Evolutionary conservation across 2,113 vertebrate genomes (phyloP).

Genomic region (Hippocampus abdominalis): DNA sequence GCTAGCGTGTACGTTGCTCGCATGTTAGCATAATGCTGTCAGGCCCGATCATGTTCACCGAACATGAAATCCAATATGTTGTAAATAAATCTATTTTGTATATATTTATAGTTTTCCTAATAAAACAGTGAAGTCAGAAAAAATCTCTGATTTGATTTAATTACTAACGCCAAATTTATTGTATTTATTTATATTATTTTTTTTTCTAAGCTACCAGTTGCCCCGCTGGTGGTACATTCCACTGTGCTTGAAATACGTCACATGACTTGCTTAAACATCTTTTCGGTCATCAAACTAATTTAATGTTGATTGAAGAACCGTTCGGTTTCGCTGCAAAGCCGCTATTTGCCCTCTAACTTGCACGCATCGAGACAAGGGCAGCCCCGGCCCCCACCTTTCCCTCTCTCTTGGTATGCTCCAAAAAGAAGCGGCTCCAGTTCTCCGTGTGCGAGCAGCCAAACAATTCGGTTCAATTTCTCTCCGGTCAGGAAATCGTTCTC

Average conservation of each 20-base stretch:
- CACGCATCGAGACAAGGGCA: neutral
- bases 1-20: too few relatives aligned
- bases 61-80: neutral
- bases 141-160: too few relatives aligned
- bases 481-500: neutral
- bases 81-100: too few relatives aligned
- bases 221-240: neutral
- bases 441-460: neutral
- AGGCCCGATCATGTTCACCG: too few relatives aligned
- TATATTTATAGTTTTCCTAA: too few relatives aligned
- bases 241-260: neutral
- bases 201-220: neutral
- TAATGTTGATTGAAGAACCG: neutral
- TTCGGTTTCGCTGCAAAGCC: neutral
- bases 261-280: neutral
- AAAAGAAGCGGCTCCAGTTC: neutral
- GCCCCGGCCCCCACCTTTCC: constrained; percentile 15
- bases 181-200: neutral
- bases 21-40: too few relatives aligned
- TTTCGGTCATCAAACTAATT: neutral
- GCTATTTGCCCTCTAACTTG: neutral
- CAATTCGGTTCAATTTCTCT: neutral
- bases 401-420: constrained; percentile 50
- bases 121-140: too few relatives aligned
- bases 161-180: too few relatives aligned